phyloP scores from a whole-genome alignment of 2,888 invertebrate genomes.

The Graphium colonna region DNA sequence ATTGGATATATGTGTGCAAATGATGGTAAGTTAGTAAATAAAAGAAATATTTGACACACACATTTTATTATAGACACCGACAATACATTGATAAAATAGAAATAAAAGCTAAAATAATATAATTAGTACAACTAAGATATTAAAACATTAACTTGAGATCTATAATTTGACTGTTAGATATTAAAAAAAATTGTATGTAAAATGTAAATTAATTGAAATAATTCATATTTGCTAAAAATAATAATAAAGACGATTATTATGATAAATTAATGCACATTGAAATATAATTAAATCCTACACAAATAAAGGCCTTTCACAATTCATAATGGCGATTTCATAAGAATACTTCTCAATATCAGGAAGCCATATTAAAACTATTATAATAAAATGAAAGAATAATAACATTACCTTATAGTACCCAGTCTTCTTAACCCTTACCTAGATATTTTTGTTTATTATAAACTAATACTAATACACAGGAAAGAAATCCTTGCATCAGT shows the following conservation, averaged over 20 bases:
- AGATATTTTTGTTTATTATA: neutral
- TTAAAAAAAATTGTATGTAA: neutral
- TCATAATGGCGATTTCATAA: slow-evolving; percentile 3
- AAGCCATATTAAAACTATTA: neutral
- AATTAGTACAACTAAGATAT: slow-evolving; percentile 5
- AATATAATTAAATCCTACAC: slow-evolving; percentile 8
- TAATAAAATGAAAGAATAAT: neutral
- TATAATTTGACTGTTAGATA: slow-evolving; percentile 8
- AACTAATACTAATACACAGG: neutral
- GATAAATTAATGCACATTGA: neutral
- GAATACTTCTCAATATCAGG: neutral
- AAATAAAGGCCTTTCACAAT: slow-evolving; percentile 21
- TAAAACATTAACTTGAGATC: slow-evolving; percentile 12
- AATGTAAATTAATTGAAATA: neutral
- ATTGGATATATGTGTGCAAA: too few relatives aligned
- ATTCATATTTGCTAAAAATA: neutral
- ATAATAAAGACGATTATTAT: neutral
- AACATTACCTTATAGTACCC: neutral
- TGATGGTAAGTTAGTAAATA: too few relatives aligned
- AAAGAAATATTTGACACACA: too few relatives aligned
- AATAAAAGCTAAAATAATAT: neutral
- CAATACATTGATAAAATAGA: slow-evolving; percentile 2
- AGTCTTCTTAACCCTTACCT: neutral
- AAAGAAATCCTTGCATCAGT: neutral
- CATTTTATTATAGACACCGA: slow-evolving; percentile 15